Base-by-base conservation (phyloP, 2,888 invertebrate genomes). In the Calliphora vomitoria region DNA sequence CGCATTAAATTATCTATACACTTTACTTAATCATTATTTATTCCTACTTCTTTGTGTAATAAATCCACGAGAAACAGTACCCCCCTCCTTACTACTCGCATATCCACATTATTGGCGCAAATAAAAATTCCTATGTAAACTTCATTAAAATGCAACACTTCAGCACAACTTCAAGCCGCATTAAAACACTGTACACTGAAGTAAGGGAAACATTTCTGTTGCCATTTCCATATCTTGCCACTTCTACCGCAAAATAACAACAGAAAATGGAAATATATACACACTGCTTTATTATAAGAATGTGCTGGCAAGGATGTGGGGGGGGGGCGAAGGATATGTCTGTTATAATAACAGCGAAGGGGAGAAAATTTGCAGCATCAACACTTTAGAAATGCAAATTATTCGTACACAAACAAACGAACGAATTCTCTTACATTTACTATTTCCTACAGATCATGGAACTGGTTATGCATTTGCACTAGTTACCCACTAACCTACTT, bases 141-240 rank as follows among this genome's bases (percentile, higher is more conserved):
- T 81, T 81, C 72, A 81, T 81, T 81, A 72, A 72, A 72, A 72
- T 81, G 72, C 72, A 72, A 81, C 53, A 74, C 72, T 81, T 81
- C 72, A 81, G 72, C 71, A 81, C 11, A 81, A 81, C 50, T 72
- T 81, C 72, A 72, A 81, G 80, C 62, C 62, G 53, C 80, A 80
- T 79, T 79, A 60, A 79, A 79, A 79, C 5, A 35, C 35, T 35
- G 35, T 69, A 68, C 68, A 68, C 15, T 47, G 66, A 18, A 25
- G 3, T 20, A 58, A 4, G 20, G 11, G 11, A 58, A 58, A 58
- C 13, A 18, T 58, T n/a, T 25, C 58, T 25, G 31, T 58, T 58
- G 25, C 4, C 4, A 25, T 25, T 25, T 58, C 11, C 25, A 58
- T 25, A 58, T 10, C 5, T 13, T 58, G 13, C 3, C 13, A 10